Evolutionary conservation across 2,113 vertebrate species (phyloP).

Genomic region (Oreochromis niloticus): DNA sequence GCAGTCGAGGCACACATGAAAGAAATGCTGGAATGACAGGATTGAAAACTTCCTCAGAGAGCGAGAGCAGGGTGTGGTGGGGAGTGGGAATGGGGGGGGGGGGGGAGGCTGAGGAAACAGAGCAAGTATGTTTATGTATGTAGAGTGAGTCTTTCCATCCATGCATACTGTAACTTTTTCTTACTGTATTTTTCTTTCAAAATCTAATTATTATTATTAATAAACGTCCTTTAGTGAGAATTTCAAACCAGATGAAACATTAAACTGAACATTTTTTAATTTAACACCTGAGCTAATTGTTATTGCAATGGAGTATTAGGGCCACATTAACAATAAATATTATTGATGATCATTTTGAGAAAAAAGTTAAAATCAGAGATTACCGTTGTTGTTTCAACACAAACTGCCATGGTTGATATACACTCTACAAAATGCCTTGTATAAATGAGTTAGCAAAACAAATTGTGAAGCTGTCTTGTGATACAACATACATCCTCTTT

Average conservation of each 20-base stretch:
- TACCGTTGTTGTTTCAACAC: background rate
- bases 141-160: background rate
- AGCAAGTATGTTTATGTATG: slow-evolving; percentile 22
- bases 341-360: background rate
- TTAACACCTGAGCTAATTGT: background rate
- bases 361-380: background rate
- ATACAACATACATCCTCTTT: background rate
- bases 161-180: background rate
- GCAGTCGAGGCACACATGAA: slow-evolving; percentile 66
- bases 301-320: background rate
- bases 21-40: slow-evolving; percentile 60
- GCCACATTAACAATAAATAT: background rate
- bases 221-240: background rate
- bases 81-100: background rate
- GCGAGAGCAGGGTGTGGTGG: background rate
- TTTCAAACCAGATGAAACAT: background rate
- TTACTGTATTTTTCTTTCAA: background rate
- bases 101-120: background rate
- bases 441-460: background rate
- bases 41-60: slow-evolving; percentile 60
- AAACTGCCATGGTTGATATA: background rate
- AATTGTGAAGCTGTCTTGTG: background rate
- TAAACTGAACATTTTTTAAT: background rate
- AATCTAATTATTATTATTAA: background rate
- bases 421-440: background rate